phyloP scores from a whole-genome alignment of 2,113 vertebrate species.

The Coregonus clupeaformis region DNA sequence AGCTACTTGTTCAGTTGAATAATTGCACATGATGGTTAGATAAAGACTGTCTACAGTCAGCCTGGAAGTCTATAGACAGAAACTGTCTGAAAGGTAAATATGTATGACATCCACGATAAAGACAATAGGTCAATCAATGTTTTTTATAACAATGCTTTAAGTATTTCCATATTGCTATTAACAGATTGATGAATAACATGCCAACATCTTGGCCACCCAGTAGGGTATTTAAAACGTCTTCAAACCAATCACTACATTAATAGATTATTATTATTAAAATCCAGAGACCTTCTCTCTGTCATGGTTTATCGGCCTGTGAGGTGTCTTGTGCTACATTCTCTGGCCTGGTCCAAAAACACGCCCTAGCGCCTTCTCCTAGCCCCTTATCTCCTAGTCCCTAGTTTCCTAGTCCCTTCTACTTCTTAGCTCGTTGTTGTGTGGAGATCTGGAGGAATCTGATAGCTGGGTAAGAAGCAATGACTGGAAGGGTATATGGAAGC shows the following conservation, averaged over 20 bases:
- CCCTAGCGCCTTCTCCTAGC: neutral
- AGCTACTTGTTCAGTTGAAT: neutral
- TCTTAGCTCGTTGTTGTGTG: neutral
- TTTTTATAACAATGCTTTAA: neutral
- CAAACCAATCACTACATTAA: neutral
- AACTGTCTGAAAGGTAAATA: neutral
- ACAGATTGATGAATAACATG: constrained; percentile 2
- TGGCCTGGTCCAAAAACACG: constrained; percentile 10
- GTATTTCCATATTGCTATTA: neutral
- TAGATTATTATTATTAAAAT: neutral
- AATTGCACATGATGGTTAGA: neutral
- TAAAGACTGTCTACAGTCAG: neutral
- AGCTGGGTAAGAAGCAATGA: neutral
- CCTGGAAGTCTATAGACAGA: neutral
- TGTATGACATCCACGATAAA: neutral
- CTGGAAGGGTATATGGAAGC: too few relatives aligned
- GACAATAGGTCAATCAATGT: neutral
- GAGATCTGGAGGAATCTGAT: neutral
- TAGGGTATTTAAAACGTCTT: neutral
- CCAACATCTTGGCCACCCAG: neutral
- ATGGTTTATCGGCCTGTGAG: constrained; percentile 10
- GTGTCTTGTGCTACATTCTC: constrained; percentile 43
- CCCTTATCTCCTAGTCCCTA: neutral
- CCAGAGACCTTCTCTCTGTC: neutral
- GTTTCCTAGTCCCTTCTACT: neutral